Conservation (phyloP, 1,140 invertebrate genomes). For the Papilio machaon region DNA sequence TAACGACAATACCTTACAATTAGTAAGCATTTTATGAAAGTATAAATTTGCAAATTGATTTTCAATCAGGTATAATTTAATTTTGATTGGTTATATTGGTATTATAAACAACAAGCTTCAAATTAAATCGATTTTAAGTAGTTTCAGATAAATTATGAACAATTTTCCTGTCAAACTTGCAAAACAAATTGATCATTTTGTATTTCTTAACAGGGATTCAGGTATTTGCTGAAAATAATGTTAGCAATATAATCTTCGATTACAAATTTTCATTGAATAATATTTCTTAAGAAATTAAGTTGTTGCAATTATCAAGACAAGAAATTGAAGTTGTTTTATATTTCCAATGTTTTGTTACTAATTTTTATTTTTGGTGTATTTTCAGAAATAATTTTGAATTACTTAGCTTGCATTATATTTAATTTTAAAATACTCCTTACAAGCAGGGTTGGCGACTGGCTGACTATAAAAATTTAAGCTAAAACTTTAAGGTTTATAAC, state of each 20-base stretch:
- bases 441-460: too few relatives aligned
- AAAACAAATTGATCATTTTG: slow-evolving; percentile 8
- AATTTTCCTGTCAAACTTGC: slow-evolving; percentile 11
- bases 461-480: too few relatives aligned
- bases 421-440: too few relatives aligned
- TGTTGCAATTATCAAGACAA: neutral
- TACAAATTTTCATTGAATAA: neutral
- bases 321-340: too few relatives aligned
- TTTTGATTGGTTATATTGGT: slow-evolving; percentile 22
- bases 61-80: slow-evolving; percentile 9
- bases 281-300: neutral
- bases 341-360: too few relatives aligned
- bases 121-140: slow-evolving; percentile 26
- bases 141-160: slow-evolving; percentile 7
- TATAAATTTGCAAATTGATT: slow-evolving; percentile 7
- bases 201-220: slow-evolving; percentile 7
- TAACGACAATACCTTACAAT: too few relatives aligned
- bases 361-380: too few relatives aligned
- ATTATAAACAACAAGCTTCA: neutral
- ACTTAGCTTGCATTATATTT: too few relatives aligned
- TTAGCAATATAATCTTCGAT: neutral
- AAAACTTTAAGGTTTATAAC: too few relatives aligned
- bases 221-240: slow-evolving; percentile 9
- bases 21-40: too few relatives aligned
- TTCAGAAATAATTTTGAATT: too few relatives aligned